Evolutionary conservation across 1,140 invertebrate genomes (phyloP), one percentile per base, ranked within the genome.

Genomic region (Procambarus virginalis): DNA sequence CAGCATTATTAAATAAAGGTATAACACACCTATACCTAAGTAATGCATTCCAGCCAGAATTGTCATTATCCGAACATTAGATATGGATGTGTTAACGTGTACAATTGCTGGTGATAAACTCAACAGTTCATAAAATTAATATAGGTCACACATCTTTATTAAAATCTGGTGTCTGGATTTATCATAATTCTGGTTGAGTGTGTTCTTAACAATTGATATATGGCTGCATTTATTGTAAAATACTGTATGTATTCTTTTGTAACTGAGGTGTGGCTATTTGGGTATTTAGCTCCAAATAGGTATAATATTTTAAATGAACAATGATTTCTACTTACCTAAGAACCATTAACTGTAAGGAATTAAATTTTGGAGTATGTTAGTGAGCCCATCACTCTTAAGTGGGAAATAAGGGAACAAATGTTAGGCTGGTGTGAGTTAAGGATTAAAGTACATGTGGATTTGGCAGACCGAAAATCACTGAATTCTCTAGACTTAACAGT

Each of bases 61-160:
- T 64, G 51, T 64, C 60, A 82, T 82, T 82, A 82, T 82, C 34
- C 45, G 58, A 64, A 68, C 80, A 82, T 82, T 55, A 82, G 80
- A 45, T 48, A 68, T 82, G 80, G 48, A 48, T 46, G 60, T 60
- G 60, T 60, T 77, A 49, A 76, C 17, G 84, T 77, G 70, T 85
- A 76, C 70, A 85, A 85, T 58, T 70, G 58, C 75, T 85, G 84
- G 49, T 85, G 73, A 85, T 58, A 77, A 76, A 85, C 77, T 76
- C 80, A 82, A 60, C 80, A 64, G 80, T 55, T 64, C 45, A 82
- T 82, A 82, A 64, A 82, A 68, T 68, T 68, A 82, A 82, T 68
- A 49, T 81, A 73, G 68, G 58, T 68, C 58, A 46, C 80, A 68
- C 68, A 60, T 82, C 80, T 82, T 60, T 60, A 68, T 64, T 22